Base-by-base conservation (phyloP, 2,888 invertebrate genomes). In the Zhuqinia jingwanae region DNA sequence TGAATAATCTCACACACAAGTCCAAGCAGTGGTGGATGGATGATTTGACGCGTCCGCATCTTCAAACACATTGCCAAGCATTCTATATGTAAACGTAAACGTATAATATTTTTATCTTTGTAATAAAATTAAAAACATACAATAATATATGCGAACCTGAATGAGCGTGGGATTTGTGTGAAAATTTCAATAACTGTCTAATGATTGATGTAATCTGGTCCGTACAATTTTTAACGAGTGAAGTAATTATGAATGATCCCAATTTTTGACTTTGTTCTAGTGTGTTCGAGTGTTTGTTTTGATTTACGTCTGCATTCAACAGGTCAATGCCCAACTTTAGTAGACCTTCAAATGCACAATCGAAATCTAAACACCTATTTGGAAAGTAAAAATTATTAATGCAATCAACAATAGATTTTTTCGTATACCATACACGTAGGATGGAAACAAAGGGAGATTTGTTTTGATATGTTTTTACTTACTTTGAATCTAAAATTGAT, bases 311-410 rank as follows among this genome's bases (percentile, higher is more conserved):
- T 0, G 81, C 80, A 30, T 87, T 88, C 0, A 90, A 68, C n/a
- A 90, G 78, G 5, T 77, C 79, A 22, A 90, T 60, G 8, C 81
- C 90, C 20, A 90, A 45, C 13, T 90, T 88, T 20, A 87, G 88
- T 6, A 90, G 36, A 8, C 90, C 90, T 27, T 89, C 89, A 0
- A 89, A 56, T 84, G 89, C 88, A 42, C 85, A 90, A 17, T 90
- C 90, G 11, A 90, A 56, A 20, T 88, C 89, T 0, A 85, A 82
- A 6, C 89, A 87, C 27, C 90, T 90, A 80, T n/a, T n/a, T n/a
- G n/a, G n/a, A n/a, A n/a, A n/a, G n/a, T n/a, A n/a, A n/a, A n/a
- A n/a, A n/a, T n/a, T n/a, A n/a, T n/a, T n/a, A n/a, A n/a, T n/a
- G n/a, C n/a, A n/a, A n/a, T n/a, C n/a, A n/a, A n/a, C n/a, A n/a